Evolutionary conservation across 1,140 invertebrate genomes (phyloP).

Genomic region (Schlechtendalia chinensis): DNA sequence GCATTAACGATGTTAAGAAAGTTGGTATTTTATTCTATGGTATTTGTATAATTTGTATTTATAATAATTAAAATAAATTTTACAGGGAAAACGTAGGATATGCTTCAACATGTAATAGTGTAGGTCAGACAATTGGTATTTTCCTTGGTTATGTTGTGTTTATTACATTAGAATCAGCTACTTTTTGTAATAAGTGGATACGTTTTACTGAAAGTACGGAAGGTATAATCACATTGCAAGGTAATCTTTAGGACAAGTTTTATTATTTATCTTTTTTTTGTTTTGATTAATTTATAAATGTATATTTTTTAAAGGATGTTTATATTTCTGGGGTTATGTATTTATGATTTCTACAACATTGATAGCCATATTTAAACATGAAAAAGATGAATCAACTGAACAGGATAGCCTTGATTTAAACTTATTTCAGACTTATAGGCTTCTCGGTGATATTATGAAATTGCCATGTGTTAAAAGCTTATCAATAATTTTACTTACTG

Average conservation of each 20-base stretch:
- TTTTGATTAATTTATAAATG: slow-evolving; percentile 44
- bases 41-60: background rate
- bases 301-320: slow-evolving; percentile 67
- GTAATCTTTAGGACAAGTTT: slow-evolving; percentile 57
- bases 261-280: background rate
- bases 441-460: slow-evolving; percentile 79
- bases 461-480: slow-evolving; percentile 77
- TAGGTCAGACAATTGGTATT: slow-evolving; percentile 96
- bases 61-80: slow-evolving; percentile 50
- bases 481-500: slow-evolving; percentile 80
- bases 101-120: slow-evolving; percentile 97
- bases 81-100: slow-evolving; percentile 90
- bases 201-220: slow-evolving; percentile 67
- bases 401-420: slow-evolving; percentile 61
- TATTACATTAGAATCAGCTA: slow-evolving; percentile 92
- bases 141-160: slow-evolving; percentile 97
- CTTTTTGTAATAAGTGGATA: slow-evolving; percentile 94
- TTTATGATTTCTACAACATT: slow-evolving; percentile 90
- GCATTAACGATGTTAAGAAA: slow-evolving; percentile 96
- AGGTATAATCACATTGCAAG: slow-evolving; percentile 82
- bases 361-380: slow-evolving; percentile 85
- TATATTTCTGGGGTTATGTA: slow-evolving; percentile 92
- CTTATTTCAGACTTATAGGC: slow-evolving; percentile 79
- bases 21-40: slow-evolving; percentile 56
- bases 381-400: slow-evolving; percentile 64